These are phyloP conservation scores for Valencia hispanica DNA, from an alignment of 2,797 vertebrate species.

Conservation along the genomic window DNA sequence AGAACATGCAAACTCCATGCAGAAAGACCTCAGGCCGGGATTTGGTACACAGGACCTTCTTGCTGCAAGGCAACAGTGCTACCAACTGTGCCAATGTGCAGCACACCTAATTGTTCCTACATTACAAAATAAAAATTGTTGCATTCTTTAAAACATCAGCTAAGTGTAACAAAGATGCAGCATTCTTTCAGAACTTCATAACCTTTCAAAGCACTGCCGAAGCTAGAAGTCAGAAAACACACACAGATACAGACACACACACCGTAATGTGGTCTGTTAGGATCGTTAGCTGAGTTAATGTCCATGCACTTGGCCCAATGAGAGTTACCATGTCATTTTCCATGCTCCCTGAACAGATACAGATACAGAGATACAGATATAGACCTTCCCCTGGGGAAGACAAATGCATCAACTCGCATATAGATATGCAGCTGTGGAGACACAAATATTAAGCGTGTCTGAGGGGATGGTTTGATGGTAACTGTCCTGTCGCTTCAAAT, in stretches of 20 bases:
- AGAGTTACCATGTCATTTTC: slow-evolving; percentile 69
- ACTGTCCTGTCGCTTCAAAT: slow-evolving; percentile 72
- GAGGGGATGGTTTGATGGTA: slow-evolving; percentile 58
- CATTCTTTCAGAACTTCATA: slow-evolving; percentile 42
- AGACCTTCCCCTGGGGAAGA: slow-evolving; percentile 56
- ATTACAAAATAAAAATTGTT: slow-evolving; percentile 15
- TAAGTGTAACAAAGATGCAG: slow-evolving; percentile 12
- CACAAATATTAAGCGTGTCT: slow-evolving; percentile 61
- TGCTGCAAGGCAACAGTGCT: too few relatives aligned
- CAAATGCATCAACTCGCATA: slow-evolving; percentile 24
- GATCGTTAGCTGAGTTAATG: slow-evolving; percentile 79
- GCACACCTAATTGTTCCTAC: slow-evolving; percentile 49
- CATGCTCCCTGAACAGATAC: slow-evolving; percentile 59
- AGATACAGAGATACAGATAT: slow-evolving; percentile 60
- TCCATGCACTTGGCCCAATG: slow-evolving; percentile 65
- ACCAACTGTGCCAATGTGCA: too few relatives aligned
- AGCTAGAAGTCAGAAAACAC: slow-evolving; percentile 31
- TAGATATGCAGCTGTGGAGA: slow-evolving; percentile 49
- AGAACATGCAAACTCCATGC: too few relatives aligned
- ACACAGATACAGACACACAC: slow-evolving; percentile 12
- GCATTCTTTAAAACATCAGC: slow-evolving; percentile 32
- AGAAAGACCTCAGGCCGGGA: too few relatives aligned
- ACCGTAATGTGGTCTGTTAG: slow-evolving; percentile 62
- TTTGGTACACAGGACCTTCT: too few relatives aligned
- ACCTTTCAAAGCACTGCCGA: slow-evolving; percentile 50